phyloP scores from a whole-genome alignment of 2,888 invertebrate genomes.

The Coelogynopora nodosa region DNA sequence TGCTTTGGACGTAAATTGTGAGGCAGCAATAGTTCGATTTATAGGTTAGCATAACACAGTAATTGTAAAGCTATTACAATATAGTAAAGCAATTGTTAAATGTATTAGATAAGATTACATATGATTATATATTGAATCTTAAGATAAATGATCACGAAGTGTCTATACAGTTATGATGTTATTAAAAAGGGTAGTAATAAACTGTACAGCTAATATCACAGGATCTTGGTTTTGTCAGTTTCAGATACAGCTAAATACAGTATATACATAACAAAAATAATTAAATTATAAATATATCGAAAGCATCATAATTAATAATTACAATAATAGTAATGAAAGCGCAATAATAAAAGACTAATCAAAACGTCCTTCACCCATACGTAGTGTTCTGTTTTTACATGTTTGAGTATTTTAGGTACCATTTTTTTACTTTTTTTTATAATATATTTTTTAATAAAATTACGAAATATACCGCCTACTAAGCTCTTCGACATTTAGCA shows the following conservation, averaged over 20 bases:
- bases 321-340: background rate
- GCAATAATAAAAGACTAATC: background rate
- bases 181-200: background rate
- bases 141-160: too few relatives aligned
- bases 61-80: too few relatives aligned
- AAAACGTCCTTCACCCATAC: too few relatives aligned
- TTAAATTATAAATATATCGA: background rate
- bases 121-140: background rate
- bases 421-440: background rate
- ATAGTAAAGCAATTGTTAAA: too few relatives aligned
- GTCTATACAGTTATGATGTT: background rate
- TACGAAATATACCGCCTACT: background rate
- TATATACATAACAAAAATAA: background rate
- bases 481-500: background rate
- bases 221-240: background rate
- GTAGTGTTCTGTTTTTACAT: too few relatives aligned
- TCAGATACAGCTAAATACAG: background rate
- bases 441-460: background rate
- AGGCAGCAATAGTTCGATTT: too few relatives aligned
- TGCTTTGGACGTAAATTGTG: background rate
- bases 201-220: slow-evolving; percentile 20
- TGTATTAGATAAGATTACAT: background rate
- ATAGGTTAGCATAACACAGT: too few relatives aligned
- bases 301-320: background rate
- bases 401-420: slow-evolving; percentile 14